Conservation (phyloP, 1,140 invertebrate genomes). For the Arion vulgaris region DNA sequence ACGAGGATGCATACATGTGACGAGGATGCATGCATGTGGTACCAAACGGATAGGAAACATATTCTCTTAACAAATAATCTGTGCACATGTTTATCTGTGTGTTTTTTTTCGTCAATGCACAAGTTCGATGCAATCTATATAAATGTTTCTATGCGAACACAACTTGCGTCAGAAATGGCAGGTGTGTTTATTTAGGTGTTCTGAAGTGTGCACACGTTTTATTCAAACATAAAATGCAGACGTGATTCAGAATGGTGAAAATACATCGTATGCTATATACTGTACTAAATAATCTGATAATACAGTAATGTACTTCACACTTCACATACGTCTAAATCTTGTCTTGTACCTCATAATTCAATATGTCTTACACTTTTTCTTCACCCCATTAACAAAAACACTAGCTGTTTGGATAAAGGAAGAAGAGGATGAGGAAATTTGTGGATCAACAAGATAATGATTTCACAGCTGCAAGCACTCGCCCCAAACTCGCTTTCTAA, state of each 20-base stretch:
- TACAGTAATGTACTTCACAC: background rate
- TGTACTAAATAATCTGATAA: background rate
- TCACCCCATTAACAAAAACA: background rate
- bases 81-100: too few relatives aligned
- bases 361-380: background rate
- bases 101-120: too few relatives aligned
- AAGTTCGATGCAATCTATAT: too few relatives aligned
- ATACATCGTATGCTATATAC: background rate
- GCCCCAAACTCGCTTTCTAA: background rate
- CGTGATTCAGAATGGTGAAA: background rate
- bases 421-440: constrained; percentile 2
- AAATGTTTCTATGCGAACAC: too few relatives aligned
- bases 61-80: too few relatives aligned
- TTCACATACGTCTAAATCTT: background rate
- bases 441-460: constrained; percentile 24
- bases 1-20: too few relatives aligned
- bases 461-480: constrained; percentile 27
- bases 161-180: background rate
- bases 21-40: too few relatives aligned
- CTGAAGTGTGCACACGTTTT: background rate
- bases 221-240: background rate
- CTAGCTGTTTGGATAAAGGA: background rate
- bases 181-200: background rate
- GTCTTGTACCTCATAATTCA: too few relatives aligned
- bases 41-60: too few relatives aligned